These are phyloP conservation scores for Drosophila glabriapex DNA, from an alignment of 2,888 invertebrate species.

Conservation along the genomic window DNA sequence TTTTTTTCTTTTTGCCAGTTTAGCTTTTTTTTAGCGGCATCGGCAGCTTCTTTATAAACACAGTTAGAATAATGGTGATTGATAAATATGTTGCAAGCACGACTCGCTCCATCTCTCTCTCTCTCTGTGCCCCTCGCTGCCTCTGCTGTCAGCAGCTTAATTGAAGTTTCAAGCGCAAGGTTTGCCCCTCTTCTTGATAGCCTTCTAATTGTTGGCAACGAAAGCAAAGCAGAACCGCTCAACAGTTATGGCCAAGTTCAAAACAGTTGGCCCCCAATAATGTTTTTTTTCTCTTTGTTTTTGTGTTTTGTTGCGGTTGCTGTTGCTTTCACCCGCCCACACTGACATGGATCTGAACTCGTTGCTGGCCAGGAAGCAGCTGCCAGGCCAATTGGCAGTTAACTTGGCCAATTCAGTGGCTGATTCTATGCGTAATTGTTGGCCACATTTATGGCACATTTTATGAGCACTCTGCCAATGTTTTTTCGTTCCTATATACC, in stretches of 20 bases:
- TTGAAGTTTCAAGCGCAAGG: constrained; percentile 73
- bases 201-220: constrained; percentile 68
- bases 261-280: constrained; percentile 11
- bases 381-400: constrained; percentile 35
- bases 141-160: constrained; percentile 52
- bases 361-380: constrained; percentile 38
- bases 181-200: constrained; percentile 12
- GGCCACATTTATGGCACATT: constrained; percentile 21
- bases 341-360: constrained; percentile 15
- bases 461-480: constrained; percentile 16
- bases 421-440: constrained; percentile 46
- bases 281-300: background rate
- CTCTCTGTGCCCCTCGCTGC: background rate
- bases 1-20: constrained; percentile 9
- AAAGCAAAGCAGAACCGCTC: constrained; percentile 6
- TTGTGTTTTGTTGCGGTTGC: background rate
- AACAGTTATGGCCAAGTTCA: constrained; percentile 41
- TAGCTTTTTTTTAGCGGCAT: constrained; percentile 1
- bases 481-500: background rate
- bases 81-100: constrained; percentile 80
- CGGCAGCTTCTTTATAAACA: constrained; percentile 57
- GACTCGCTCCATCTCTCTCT: constrained; percentile 42
- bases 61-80: constrained; percentile 82
- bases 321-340: constrained; percentile 67
- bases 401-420: constrained; percentile 42